A percentile compares a stretch with the other conserved stretches of the same genome.
phyloP scores from a whole-genome alignment of 2,888 invertebrate genomes.

The Lochmaea crataegi region DNA sequence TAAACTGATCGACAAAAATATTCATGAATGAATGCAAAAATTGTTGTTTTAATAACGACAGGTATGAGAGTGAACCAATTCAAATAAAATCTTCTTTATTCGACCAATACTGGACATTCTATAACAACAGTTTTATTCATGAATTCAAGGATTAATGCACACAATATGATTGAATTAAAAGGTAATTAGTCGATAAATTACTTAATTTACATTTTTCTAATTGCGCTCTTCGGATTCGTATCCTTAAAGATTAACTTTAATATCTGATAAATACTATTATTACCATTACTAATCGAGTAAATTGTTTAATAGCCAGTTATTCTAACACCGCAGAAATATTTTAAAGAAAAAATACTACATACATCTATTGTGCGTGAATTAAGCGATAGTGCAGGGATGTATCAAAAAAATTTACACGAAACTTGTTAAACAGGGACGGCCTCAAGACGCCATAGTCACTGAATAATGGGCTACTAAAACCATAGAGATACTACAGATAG shows the following conservation, averaged over 20 bases:
- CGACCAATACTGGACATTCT: not conserved
- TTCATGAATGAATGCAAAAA: too few relatives aligned
- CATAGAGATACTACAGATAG: too few relatives aligned
- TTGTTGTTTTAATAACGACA: too few relatives aligned
- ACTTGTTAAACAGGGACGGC: too few relatives aligned
- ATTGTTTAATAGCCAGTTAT: slow-evolving; percentile 27
- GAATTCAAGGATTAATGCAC: slow-evolving; percentile 26
- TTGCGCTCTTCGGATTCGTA: slow-evolving; percentile 16
- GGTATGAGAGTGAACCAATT: too few relatives aligned
- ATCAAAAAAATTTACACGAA: too few relatives aligned
- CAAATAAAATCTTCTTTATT: not conserved
- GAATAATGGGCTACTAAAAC: too few relatives aligned
- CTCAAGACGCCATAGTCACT: too few relatives aligned
- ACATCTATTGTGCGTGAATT: too few relatives aligned
- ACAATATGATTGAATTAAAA: slow-evolving; percentile 26
- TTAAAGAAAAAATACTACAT: too few relatives aligned
- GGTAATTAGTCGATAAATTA: slow-evolving; percentile 29
- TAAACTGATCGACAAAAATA: too few relatives aligned
- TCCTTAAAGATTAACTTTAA: slow-evolving; percentile 23
- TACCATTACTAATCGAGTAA: slow-evolving; percentile 17
- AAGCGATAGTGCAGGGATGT: too few relatives aligned
- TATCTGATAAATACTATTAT: slow-evolving; percentile 25
- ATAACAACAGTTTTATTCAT: slow-evolving; percentile 14
- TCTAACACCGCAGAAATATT: slow-evolving; percentile 16
- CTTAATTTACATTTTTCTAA: slow-evolving; percentile 17